Conservation (phyloP, 2,113 vertebrate species). For the Rhadina sibilatrix region DNA sequence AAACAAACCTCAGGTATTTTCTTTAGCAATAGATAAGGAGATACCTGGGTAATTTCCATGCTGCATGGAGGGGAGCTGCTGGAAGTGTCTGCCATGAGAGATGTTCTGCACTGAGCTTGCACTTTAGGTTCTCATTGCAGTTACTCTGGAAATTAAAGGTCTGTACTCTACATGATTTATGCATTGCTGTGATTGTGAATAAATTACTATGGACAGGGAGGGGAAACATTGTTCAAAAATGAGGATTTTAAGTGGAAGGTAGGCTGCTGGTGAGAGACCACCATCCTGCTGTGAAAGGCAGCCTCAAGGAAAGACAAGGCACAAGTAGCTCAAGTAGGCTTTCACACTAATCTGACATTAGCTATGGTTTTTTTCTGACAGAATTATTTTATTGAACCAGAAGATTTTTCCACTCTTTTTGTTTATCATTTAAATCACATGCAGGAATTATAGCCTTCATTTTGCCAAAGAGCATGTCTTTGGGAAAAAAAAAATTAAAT, state of each 20-base stretch:
- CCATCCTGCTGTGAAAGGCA: not conserved
- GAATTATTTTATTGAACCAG: not conserved
- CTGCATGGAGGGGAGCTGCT: not conserved
- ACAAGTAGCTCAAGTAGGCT: not conserved
- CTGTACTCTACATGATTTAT: not conserved
- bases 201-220: not conserved
- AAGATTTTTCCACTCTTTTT: rapidly evolving
- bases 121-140: not conserved
- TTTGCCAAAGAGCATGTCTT: not conserved
- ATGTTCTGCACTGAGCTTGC: not conserved
- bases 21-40: not conserved
- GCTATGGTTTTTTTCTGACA: not conserved
- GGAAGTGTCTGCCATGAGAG: not conserved
- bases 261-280: not conserved
- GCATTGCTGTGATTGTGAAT: not conserved
- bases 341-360: not conserved
- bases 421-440: constrained; percentile 8
- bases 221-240: not conserved
- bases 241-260: not conserved
- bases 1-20: not conserved
- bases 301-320: not conserved
- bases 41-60: not conserved
- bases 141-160: not conserved
- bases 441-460: not conserved
- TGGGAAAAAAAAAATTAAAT: not conserved